Conservation (phyloP, 2,113 vertebrate genomes). For the Lamprologus lemairii region DNA sequence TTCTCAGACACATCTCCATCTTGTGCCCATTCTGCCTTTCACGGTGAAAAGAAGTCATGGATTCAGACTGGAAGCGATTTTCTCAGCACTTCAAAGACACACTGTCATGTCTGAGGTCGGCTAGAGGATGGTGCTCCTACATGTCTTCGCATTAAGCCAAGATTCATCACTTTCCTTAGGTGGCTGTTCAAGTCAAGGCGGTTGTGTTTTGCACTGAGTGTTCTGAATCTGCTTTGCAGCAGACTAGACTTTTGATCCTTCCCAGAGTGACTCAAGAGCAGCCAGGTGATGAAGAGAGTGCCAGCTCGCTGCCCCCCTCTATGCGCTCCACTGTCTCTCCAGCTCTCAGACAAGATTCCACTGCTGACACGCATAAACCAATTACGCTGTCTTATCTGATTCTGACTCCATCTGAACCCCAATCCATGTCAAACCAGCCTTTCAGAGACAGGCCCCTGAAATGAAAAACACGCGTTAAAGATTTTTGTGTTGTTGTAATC, state of each 20-base stretch:
- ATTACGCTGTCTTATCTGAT: constrained; percentile 68
- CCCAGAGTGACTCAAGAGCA: constrained; percentile 23
- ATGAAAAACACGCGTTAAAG: constrained; percentile 62
- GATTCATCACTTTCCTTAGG: constrained; percentile 3
- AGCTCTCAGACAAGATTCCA: constrained; percentile 60
- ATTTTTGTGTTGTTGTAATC: constrained; percentile 20
- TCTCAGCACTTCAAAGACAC: constrained; percentile 30
- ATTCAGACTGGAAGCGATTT: constrained; percentile 35
- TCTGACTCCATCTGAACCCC: constrained; percentile 55
- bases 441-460: constrained; percentile 54
- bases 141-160: not conserved
- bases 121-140: not conserved
- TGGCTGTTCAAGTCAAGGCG: not conserved
- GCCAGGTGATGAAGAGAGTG: constrained; percentile 61
- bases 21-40: not conserved
- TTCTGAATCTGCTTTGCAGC: not conserved
- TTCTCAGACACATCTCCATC: constrained; percentile 31
- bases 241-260: constrained; percentile 14
- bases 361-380: constrained; percentile 69
- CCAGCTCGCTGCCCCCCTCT: constrained; percentile 6
- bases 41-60: not conserved
- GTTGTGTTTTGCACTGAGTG: not conserved
- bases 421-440: constrained; percentile 60
- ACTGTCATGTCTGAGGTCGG: constrained; percentile 45
- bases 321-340: constrained; percentile 27